A percentile compares a stretch with the other conserved stretches of the same genome.
These are phyloP conservation scores for Hypercompe scribonia DNA, from an alignment of 2,888 invertebrate species.

Conservation along the genomic window DNA sequence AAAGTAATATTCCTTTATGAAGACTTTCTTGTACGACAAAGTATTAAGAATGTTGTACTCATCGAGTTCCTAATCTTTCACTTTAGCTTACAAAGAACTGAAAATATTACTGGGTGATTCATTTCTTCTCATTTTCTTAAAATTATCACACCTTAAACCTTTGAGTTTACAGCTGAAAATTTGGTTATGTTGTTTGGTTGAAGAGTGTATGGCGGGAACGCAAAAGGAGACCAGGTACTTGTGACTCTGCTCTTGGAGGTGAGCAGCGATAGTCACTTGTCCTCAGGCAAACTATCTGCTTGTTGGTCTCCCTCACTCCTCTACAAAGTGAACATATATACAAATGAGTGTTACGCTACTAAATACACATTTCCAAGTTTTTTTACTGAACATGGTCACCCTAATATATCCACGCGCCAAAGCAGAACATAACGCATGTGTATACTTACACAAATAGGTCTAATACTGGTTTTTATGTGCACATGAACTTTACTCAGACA, in stretches of 20 bases:
- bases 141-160: background rate
- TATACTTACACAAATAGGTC: conserved; percentile 18
- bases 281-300: no score
- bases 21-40: background rate
- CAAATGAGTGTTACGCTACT: no score
- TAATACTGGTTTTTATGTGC: conserved; percentile 39
- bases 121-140: background rate
- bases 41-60: background rate
- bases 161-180: no score
- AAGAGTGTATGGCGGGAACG: no score
- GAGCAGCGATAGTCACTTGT: no score
- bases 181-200: no score
- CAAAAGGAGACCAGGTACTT: no score
- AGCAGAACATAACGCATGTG: background rate
- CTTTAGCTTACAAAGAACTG: background rate
- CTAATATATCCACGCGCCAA: background rate
- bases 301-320: no score
- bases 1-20: background rate
- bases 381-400: background rate
- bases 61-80: background rate
- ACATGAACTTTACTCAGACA: conserved; percentile 40
- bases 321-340: no score
- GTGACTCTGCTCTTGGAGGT: no score
- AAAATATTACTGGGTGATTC: background rate
- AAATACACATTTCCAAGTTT: background rate